A percentile compares a stretch with the other conserved stretches of the same genome.
These are phyloP conservation scores for Leucozona laternaria DNA, from an alignment of 2,888 invertebrate genomes.

Conservation along the genomic window DNA sequence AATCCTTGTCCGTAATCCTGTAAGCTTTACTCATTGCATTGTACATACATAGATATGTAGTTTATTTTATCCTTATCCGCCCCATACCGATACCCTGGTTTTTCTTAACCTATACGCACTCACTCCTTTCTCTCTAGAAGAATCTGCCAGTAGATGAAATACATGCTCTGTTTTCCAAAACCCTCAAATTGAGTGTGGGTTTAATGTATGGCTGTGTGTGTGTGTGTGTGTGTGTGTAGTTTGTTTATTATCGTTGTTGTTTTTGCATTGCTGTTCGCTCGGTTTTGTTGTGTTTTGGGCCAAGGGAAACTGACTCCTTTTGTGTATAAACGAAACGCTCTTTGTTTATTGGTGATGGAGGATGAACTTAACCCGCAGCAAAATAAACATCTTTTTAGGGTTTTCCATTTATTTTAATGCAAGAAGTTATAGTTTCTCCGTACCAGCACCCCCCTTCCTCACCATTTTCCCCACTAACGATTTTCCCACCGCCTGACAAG, in stretches of 20 bases:
- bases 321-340: constrained; percentile 35
- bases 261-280: constrained; percentile 19
- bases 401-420: constrained; percentile 57
- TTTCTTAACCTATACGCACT: constrained; percentile 35
- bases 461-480: neutral
- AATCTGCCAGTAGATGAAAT: constrained; percentile 52
- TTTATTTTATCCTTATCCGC: constrained; percentile 18
- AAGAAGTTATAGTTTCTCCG: constrained; percentile 44
- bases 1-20: constrained; percentile 59
- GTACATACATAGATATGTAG: constrained; percentile 15
- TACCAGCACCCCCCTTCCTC: neutral
- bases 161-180: constrained; percentile 35
- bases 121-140: constrained; percentile 27
- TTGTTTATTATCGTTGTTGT: constrained; percentile 50
- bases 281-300: constrained; percentile 32
- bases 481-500: neutral
- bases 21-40: constrained; percentile 66
- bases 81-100: neutral
- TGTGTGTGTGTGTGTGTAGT: constrained; percentile 5
- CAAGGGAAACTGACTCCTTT: constrained; percentile 49
- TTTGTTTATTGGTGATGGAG: constrained; percentile 60
- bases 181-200: constrained; percentile 49
- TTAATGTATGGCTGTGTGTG: neutral
- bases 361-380: constrained; percentile 60
- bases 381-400: constrained; percentile 60